Percentiles rank a stretch among this genome's conserved stretches.
phyloP scores from a whole-genome alignment of 1,140 invertebrate species.

The Bilobella aurantiaca region DNA sequence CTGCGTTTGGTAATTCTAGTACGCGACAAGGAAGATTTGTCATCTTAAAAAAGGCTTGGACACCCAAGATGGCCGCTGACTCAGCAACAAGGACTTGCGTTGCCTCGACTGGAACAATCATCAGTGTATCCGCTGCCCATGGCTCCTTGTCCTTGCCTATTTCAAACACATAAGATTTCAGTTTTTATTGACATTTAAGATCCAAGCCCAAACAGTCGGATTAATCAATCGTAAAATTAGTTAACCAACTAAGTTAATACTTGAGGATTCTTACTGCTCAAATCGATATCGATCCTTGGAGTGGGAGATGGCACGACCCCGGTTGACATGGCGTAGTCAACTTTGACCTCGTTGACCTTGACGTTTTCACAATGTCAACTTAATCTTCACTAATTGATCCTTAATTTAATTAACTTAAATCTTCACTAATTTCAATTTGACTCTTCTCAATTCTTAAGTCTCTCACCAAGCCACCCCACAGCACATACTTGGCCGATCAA shows the following conservation, averaged over 20 bases:
- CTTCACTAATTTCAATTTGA: too few relatives aligned
- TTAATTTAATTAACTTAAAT: too few relatives aligned
- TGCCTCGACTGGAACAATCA: conserved; percentile 77
- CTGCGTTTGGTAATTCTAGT: conserved; percentile 75
- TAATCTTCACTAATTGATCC: too few relatives aligned
- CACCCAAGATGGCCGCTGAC: conserved; percentile 78
- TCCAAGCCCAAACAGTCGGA: not conserved
- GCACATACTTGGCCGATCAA: too few relatives aligned
- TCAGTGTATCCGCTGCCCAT: conserved; percentile 72
- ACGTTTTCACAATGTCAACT: too few relatives aligned
- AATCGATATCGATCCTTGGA: conserved; percentile 1
- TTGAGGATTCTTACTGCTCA: conserved; percentile 4
- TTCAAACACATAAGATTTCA: conserved; percentile 34
- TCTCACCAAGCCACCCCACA: too few relatives aligned
- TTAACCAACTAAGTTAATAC: too few relatives aligned
- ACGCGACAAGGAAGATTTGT: conserved; percentile 68
- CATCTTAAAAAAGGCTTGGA: conserved; percentile 90
- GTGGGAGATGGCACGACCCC: too few relatives aligned
- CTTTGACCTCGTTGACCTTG: too few relatives aligned
- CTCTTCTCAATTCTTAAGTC: too few relatives aligned
- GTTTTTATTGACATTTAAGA: not conserved
- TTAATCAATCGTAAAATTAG: not conserved
- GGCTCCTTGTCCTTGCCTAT: conserved; percentile 61
- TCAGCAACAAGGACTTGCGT: conserved; percentile 87
- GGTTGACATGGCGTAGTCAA: too few relatives aligned